Percentiles rank a stretch among this genome's conserved stretches.
These are phyloP conservation scores for Pipistrellus nathusii DNA, from an alignment of 2,797 vertebrate genomes.

Conservation along the genomic window DNA sequence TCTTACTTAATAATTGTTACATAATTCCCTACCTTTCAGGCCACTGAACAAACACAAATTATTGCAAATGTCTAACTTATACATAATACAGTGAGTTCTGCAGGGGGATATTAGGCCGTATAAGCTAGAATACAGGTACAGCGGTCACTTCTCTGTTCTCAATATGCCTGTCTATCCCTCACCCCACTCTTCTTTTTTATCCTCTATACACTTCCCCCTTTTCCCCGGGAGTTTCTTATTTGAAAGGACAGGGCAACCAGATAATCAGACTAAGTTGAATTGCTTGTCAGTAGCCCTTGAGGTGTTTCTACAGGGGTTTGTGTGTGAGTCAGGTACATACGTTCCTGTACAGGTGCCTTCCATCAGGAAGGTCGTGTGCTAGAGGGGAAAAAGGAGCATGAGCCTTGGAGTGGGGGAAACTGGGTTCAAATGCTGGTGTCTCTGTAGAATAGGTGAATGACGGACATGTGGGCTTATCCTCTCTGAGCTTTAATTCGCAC, in stretches of 20 bases:
- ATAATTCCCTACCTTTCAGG: background rate
- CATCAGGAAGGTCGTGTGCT: background rate
- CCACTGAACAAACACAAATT: background rate
- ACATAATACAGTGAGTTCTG: background rate
- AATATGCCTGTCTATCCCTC: background rate
- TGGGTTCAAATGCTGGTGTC: background rate
- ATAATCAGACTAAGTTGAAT: background rate
- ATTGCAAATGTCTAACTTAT: background rate
- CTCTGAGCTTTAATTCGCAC: constrained; percentile 18
- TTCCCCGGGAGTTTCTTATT: background rate
- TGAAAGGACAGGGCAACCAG: background rate
- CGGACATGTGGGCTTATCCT: background rate
- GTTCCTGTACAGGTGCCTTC: background rate
- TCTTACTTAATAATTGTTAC: background rate
- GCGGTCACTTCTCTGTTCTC: background rate
- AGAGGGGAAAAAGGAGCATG: background rate
- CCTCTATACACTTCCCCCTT: background rate
- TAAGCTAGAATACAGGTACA: background rate
- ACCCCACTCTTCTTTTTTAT: background rate
- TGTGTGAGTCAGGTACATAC: background rate
- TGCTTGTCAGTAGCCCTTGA: background rate
- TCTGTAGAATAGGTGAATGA: background rate
- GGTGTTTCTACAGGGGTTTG: background rate
- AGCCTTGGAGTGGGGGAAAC: background rate
- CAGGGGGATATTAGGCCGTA: background rate